phyloP scores from a whole-genome alignment of 2,797 vertebrate species.

The Diplodus sargus region DNA sequence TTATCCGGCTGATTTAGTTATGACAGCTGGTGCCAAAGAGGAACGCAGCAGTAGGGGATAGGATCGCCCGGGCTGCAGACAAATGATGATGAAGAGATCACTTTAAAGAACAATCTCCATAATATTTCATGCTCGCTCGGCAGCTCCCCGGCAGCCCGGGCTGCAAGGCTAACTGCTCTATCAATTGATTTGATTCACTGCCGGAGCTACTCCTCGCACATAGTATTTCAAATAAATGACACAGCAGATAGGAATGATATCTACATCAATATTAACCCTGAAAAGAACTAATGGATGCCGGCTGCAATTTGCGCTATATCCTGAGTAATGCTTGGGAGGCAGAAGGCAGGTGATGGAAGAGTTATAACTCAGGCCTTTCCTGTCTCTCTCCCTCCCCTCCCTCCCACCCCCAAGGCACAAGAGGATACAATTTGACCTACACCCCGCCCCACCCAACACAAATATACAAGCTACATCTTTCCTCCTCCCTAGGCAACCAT shows the following conservation, averaged over 20 bases:
- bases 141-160: constrained; percentile 89
- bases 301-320: constrained; percentile 93
- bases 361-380: constrained; percentile 80
- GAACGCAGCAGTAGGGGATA: constrained; percentile 85
- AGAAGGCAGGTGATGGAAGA: constrained; percentile 82
- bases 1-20: constrained; percentile 99
- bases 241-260: constrained; percentile 99
- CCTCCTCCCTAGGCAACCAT: constrained; percentile 80
- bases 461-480: constrained; percentile 80
- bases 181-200: constrained; percentile 99
- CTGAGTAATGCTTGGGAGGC: constrained; percentile 89
- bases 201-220: constrained; percentile 93
- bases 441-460: constrained; percentile 76
- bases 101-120: constrained; percentile 99
- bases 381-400: constrained; percentile 50
- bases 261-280: constrained; percentile 99
- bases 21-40: constrained; percentile 95
- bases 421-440: constrained; percentile 81
- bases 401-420: constrained; percentile 52
- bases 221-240: constrained; percentile 99
- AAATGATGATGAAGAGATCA: constrained; percentile 99
- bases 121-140: constrained; percentile 98
- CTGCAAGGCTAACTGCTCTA: constrained; percentile 97
- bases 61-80: constrained; percentile 90
- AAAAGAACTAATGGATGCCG: constrained; percentile 96